Evolutionary conservation across 2,113 vertebrate genomes (phyloP), one percentile per base, ranked within the genome.

Genomic region (Globicephala melas): DNA sequence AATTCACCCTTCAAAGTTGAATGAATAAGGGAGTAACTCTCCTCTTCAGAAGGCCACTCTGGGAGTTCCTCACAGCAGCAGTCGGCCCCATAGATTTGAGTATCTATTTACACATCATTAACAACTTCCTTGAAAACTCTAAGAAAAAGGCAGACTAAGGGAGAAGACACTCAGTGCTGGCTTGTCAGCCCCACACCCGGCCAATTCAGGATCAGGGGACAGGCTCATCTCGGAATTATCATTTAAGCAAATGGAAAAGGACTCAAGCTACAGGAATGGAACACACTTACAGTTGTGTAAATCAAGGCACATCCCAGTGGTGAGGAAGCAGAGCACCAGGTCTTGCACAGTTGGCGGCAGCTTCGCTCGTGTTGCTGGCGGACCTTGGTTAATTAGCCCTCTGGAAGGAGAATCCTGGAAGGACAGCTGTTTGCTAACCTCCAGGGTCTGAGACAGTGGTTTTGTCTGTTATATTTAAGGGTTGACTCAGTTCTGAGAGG

Each of bases 101-200:
- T 88, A 38, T 91, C 85, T 96, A 84, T 92, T 94, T 81, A 92
- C 18, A 65, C 11, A 71, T 76, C 41, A 79, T 67, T 85, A 77
- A 91, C 41, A 68, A 83, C 60, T 96, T 84, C 63, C 71, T 71
- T 63, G 17, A 83, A 91, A 91, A 70, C 47, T 83, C 62, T 58
- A 28, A 68, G 53, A 62, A 25, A 65, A 79, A 82, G 84, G 58
- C 26, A 65, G 53, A 14, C 31, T 36, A 77, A 38, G 33, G 44
- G 67, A 68, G 47, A 87, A 94, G 95, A 79, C 12, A 62, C 65
- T 76, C 23, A n/a, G 3, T 26, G 44, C 23, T 79, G 63, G 41
- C 36, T 60, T 50, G n/a, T 65, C 14, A 17, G 11, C 38, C n/a
- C 6, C 41, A 38, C 13, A 31, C n/a, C 67, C 36, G 65, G 44